Conservation (phyloP, 2,113 vertebrate genomes). For the Lucifuga dentata region DNA sequence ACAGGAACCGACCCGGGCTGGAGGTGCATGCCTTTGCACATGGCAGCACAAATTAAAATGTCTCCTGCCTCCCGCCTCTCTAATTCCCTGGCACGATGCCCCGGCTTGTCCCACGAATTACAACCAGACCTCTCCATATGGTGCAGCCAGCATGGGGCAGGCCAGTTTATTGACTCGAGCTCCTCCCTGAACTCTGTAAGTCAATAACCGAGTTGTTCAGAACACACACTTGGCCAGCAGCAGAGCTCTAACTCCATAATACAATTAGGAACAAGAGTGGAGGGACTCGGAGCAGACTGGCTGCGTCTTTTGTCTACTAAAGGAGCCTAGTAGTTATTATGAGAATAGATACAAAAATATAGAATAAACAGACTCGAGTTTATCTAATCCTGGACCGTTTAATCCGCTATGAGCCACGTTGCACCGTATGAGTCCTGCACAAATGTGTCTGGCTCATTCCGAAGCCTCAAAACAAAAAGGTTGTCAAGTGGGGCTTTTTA, state of each 20-base stretch:
- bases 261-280: constrained; percentile 34
- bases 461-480: constrained; percentile 22
- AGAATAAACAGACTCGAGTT: constrained; percentile 21
- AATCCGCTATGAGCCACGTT: constrained; percentile 1
- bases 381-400: constrained; percentile 20
- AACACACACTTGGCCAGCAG: constrained; percentile 49
- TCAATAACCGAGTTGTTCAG: constrained; percentile 64
- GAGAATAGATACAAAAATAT: neutral
- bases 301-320: constrained; percentile 11
- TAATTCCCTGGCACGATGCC: constrained; percentile 84
- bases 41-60: constrained; percentile 85
- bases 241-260: constrained; percentile 35
- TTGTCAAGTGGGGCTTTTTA: neutral
- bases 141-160: constrained; percentile 74
- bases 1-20: constrained; percentile 70
- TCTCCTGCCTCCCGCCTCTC: constrained; percentile 78
- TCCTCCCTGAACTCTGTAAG: constrained; percentile 58
- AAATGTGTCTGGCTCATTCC: constrained; percentile 9
- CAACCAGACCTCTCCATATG: constrained; percentile 70
- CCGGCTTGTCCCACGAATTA: constrained; percentile 77
- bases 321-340: constrained; percentile 3
- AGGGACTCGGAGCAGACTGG: constrained; percentile 7
- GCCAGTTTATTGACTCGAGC: constrained; percentile 72
- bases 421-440: neutral
- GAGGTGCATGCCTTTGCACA: constrained; percentile 84